These are phyloP conservation scores for Enoplosus armatus DNA, from an alignment of 2,797 vertebrate genomes.

Conservation along the genomic window DNA sequence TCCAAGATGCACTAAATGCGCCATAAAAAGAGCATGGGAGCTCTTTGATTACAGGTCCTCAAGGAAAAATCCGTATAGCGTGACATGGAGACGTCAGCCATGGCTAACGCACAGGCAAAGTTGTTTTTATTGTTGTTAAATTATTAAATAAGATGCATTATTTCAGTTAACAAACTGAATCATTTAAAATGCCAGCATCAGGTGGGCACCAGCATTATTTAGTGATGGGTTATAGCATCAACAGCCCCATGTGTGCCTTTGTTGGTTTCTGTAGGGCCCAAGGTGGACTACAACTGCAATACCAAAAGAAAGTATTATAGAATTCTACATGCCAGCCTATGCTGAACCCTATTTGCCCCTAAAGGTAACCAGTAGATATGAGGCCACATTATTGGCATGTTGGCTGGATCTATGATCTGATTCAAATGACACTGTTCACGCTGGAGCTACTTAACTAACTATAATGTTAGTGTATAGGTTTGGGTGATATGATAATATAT, in stretches of 20 bases:
- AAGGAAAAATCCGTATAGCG: slow-evolving; percentile 17
- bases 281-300: no score
- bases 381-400: not conserved
- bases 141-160: not conserved
- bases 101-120: not conserved
- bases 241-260: not conserved
- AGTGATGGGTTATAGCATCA: not conserved
- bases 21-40: slow-evolving; percentile 32
- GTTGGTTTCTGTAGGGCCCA: not conserved
- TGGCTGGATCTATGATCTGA: not conserved
- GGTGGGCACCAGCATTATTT: not conserved
- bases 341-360: not conserved
- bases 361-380: not conserved
- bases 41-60: slow-evolving; percentile 13
- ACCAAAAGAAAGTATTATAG: not conserved
- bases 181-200: not conserved
- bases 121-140: not conserved
- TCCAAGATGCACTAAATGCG: slow-evolving; percentile 48
- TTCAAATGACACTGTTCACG: no score
- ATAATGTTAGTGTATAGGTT: not conserved
- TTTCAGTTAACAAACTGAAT: not conserved
- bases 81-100: not conserved
- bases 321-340: not conserved
- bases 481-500: not conserved
- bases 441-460: not conserved